Evolutionary conservation across 2,888 invertebrate species (phyloP).

Genomic region (Cecidostiba fungosa): DNA sequence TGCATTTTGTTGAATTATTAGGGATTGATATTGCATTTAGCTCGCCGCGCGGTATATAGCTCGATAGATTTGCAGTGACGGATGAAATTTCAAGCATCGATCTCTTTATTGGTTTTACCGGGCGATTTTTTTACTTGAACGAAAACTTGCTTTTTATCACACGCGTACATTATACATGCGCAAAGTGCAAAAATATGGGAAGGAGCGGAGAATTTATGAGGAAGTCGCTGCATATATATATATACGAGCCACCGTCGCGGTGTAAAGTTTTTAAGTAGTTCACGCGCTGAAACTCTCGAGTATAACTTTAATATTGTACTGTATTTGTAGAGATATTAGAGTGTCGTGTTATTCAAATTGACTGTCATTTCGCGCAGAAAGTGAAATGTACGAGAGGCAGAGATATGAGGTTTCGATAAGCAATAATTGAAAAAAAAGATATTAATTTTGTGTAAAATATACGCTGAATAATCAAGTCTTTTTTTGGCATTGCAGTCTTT

Average conservation of each 20-base stretch:
- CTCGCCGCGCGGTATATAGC: not conserved
- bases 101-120: not conserved
- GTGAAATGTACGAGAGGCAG: not conserved
- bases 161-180: not conserved
- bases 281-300: not conserved
- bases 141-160: not conserved
- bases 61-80: not conserved
- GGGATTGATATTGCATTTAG: not conserved
- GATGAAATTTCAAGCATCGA: not conserved
- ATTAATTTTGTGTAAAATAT: not conserved
- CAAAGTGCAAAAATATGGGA: not conserved
- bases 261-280: not conserved
- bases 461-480: not conserved
- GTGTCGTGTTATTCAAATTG: not conserved
- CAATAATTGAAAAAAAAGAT: not conserved
- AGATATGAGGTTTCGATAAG: not conserved
- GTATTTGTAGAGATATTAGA: not conserved
- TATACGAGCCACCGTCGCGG: not conserved
- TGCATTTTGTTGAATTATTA: not conserved
- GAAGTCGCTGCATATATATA: not conserved
- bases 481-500: conserved; percentile 14
- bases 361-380: not conserved
- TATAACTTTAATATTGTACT: not conserved
- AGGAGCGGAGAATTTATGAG: not conserved
- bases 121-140: not conserved